phyloP scores from a whole-genome alignment of 2,797 vertebrate genomes.

The Synaphobranchus kaupii region DNA sequence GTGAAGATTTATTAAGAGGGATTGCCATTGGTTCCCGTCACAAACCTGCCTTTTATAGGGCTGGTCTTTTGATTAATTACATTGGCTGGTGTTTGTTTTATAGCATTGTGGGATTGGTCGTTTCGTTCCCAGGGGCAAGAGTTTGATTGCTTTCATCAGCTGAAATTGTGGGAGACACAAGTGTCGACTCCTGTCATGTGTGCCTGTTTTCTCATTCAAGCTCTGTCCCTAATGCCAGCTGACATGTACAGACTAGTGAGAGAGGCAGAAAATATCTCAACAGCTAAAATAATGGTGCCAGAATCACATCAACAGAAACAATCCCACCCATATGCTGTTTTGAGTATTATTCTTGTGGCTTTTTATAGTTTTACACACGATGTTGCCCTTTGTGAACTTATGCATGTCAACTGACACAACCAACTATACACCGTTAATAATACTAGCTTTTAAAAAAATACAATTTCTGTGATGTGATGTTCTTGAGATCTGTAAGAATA shows the following conservation, averaged over 20 bases:
- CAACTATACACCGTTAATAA: background rate
- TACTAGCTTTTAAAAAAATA: background rate
- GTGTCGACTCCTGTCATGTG: constrained; percentile 13
- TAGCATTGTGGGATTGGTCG: constrained; percentile 1
- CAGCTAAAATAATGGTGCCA: constrained; percentile 18
- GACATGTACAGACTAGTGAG: constrained; percentile 29
- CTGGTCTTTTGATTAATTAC: background rate
- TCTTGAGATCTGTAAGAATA: too few species aligned
- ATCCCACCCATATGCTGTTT: background rate
- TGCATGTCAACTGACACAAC: background rate
- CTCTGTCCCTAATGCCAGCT: constrained; percentile 23
- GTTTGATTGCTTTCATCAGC: constrained; percentile 3
- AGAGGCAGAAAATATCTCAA: constrained; percentile 18
- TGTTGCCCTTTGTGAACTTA: background rate
- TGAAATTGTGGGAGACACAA: constrained; percentile 14
- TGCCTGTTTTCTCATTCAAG: constrained; percentile 9
- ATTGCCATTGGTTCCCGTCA: background rate
- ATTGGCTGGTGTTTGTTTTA: constrained; percentile 15
- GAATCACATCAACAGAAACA: background rate
- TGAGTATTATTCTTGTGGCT: constrained; percentile 5
- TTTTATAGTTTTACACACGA: background rate
- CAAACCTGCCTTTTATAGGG: background rate
- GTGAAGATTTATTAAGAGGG: background rate
- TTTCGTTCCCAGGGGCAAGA: constrained; percentile 16
- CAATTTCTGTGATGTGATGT: too few species aligned